Evolutionary conservation across 2,797 vertebrate species (phyloP).

Genomic region (Otolemur crassicaudatus): DNA sequence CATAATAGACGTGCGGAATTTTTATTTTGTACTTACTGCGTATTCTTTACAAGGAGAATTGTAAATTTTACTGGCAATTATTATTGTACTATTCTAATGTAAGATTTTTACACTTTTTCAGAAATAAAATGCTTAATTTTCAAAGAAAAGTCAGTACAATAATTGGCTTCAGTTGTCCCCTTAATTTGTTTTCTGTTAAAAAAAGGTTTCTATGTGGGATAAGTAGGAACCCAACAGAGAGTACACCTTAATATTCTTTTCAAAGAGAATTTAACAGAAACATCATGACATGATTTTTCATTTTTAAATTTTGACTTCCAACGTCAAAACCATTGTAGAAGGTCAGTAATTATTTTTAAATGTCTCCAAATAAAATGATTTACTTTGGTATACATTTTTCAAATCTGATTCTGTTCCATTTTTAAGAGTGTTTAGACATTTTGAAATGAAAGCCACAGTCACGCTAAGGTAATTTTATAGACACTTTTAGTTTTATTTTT

Average conservation of each 20-base stretch:
- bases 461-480: neutral
- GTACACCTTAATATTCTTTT: slow-evolving; percentile 24
- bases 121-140: slow-evolving; percentile 96
- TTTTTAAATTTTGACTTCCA: slow-evolving; percentile 40
- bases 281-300: slow-evolving; percentile 44
- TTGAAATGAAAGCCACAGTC: slow-evolving; percentile 46
- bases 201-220: slow-evolving; percentile 52
- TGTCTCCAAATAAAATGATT: neutral
- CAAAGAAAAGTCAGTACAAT: slow-evolving; percentile 84
- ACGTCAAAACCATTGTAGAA: slow-evolving; percentile 59
- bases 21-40: slow-evolving; percentile 91
- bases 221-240: slow-evolving; percentile 17
- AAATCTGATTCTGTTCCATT: slow-evolving; percentile 16
- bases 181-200: slow-evolving; percentile 75
- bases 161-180: slow-evolving; percentile 67
- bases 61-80: slow-evolving; percentile 94
- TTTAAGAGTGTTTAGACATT: slow-evolving; percentile 59
- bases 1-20: slow-evolving; percentile 88
- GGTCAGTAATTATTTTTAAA: slow-evolving; percentile 36
- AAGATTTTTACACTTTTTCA: slow-evolving; percentile 96
- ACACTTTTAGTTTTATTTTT: neutral
- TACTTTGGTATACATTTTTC: slow-evolving; percentile 53
- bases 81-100: slow-evolving; percentile 96
- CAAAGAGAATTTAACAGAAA: slow-evolving; percentile 45
- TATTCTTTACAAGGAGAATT: slow-evolving; percentile 96